Conservation (phyloP, 2,113 vertebrate genomes). For the Cochlearius cochlearius region DNA sequence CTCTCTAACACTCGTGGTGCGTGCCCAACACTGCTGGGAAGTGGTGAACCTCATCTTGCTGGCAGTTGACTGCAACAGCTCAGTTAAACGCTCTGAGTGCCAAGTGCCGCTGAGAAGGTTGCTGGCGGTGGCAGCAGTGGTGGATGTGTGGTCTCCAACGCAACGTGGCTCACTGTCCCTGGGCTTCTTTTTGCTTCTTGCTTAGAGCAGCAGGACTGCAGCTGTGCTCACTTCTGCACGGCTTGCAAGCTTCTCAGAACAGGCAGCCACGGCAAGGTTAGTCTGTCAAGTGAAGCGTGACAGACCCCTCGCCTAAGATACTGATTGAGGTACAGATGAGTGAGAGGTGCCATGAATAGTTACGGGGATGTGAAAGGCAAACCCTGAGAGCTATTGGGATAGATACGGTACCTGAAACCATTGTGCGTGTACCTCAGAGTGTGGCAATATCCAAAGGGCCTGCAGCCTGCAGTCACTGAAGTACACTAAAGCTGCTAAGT, state of each 20-base stretch:
- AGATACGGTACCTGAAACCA: neutral
- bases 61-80: neutral
- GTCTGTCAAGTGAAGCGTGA: neutral
- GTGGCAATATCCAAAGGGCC: neutral
- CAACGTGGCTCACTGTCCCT: neutral
- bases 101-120: neutral
- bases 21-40: neutral
- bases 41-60: neutral
- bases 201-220: neutral
- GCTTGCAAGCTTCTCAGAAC: neutral
- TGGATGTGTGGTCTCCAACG: neutral
- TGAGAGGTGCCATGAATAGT: neutral
- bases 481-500: neutral
- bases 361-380: neutral
- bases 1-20: neutral
- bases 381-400: neutral
- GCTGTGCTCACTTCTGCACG: fast-evolving
- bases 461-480: neutral
- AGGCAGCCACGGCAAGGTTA: neutral
- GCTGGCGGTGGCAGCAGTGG: neutral
- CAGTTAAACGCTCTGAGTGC: neutral
- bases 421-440: neutral
- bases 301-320: fast-evolving
- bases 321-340: neutral
- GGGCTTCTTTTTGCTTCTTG: neutral